These are phyloP conservation scores for Sphenodon punctatus DNA, from an alignment of 2,797 vertebrate species.

Conservation along the genomic window DNA sequence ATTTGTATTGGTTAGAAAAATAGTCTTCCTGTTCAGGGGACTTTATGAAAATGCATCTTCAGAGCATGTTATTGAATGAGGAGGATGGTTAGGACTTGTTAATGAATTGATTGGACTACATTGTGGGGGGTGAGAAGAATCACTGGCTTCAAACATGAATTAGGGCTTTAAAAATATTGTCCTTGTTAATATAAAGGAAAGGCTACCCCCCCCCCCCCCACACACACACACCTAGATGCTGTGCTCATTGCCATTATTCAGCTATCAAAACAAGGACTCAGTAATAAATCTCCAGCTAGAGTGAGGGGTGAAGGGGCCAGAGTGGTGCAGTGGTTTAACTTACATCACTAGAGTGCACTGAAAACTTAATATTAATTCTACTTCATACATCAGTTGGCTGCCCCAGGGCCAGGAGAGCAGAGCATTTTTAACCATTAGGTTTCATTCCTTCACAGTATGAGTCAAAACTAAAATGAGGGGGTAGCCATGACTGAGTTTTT, in stretches of 20 bases:
- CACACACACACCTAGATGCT: conserved; percentile 47
- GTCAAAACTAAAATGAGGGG: conserved; percentile 52
- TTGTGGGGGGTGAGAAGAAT: conserved; percentile 16
- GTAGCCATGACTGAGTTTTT: conserved; percentile 35
- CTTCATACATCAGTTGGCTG: conserved; percentile 50
- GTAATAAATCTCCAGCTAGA: conserved; percentile 58
- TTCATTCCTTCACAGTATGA: conserved; percentile 46
- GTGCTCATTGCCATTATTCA: conserved; percentile 47
- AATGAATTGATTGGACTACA: background rate
- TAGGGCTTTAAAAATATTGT: conserved; percentile 10
- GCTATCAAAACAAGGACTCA: conserved; percentile 17
- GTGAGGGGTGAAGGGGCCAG: conserved; percentile 3
- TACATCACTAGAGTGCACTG: conserved; percentile 53
- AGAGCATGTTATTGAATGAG: background rate
- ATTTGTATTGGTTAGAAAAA: background rate
- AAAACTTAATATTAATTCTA: conserved; percentile 68
- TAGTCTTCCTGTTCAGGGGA: background rate
- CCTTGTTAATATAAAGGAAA: conserved; percentile 1
- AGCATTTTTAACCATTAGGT: conserved; percentile 22
- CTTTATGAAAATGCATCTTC: background rate
- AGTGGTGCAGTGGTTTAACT: conserved; percentile 55
- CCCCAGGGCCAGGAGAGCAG: conserved; percentile 40
- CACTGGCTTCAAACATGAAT: conserved; percentile 17
- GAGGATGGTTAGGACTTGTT: conserved; percentile 6
- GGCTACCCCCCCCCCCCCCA: background rate